These are phyloP conservation scores for Pyrochroa serraticornis DNA, from an alignment of 2,888 invertebrate species.

Conservation along the genomic window DNA sequence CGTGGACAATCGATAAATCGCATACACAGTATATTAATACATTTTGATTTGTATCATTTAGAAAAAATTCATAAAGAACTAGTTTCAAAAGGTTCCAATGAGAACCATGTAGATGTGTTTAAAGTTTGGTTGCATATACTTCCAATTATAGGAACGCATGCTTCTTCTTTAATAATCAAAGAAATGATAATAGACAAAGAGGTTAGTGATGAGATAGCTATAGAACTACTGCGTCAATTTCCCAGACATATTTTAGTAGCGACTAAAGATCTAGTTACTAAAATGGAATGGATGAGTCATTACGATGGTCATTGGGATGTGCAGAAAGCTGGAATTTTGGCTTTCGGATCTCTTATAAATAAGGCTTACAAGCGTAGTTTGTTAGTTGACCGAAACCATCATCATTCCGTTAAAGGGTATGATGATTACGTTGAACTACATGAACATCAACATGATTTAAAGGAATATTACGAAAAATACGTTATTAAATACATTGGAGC, in stretches of 20 bases:
- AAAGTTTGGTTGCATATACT: slow-evolving; percentile 56
- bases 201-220: slow-evolving; percentile 47
- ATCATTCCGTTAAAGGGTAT: neutral
- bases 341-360: slow-evolving; percentile 57
- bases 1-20: slow-evolving; percentile 52
- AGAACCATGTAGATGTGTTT: slow-evolving; percentile 13
- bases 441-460: neutral
- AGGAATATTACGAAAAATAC: slow-evolving; percentile 40
- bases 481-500: slow-evolving; percentile 40
- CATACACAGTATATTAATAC: slow-evolving; percentile 46
- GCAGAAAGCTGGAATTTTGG: slow-evolving; percentile 54
- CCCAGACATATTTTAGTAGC: slow-evolving; percentile 56
- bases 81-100: slow-evolving; percentile 14
- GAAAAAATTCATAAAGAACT: slow-evolving; percentile 42
- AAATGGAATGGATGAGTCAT: slow-evolving; percentile 51
- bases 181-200: slow-evolving; percentile 51
- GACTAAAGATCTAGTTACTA: slow-evolving; percentile 51
- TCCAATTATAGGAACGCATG: slow-evolving; percentile 59
- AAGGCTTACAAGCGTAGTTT: slow-evolving; percentile 42
- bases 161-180: slow-evolving; percentile 53
- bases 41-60: slow-evolving; percentile 48
- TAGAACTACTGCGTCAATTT: slow-evolving; percentile 53
- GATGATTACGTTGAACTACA: neutral
- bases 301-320: slow-evolving; percentile 44
- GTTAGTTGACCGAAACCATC: neutral